Percentiles rank a stretch among this genome's conserved stretches.
Evolutionary conservation across 2,888 invertebrate species (phyloP).

Genomic region (Philereme transversata): DNA sequence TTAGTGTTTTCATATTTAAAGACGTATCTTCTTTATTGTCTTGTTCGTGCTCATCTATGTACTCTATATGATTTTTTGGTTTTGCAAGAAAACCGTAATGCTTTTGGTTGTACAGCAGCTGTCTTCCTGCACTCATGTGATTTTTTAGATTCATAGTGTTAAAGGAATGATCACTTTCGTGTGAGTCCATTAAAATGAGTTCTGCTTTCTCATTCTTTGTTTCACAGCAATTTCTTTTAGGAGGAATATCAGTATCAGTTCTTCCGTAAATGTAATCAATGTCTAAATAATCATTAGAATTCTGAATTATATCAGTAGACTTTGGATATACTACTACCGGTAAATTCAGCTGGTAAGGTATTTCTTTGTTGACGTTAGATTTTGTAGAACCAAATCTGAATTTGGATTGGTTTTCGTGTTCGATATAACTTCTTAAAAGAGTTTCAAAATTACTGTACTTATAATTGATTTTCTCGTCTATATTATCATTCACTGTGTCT

Average conservation of each 20-base stretch:
- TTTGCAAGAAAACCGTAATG: slow-evolving; percentile 30
- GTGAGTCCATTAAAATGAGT: background rate
- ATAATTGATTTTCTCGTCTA: background rate
- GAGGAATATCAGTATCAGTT: slow-evolving; percentile 4
- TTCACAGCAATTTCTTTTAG: slow-evolving; percentile 5
- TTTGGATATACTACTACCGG: slow-evolving; percentile 16
- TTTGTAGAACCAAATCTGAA: slow-evolving; percentile 23
- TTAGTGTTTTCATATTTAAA: background rate
- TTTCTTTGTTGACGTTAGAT: slow-evolving; percentile 15
- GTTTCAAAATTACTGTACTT: background rate
- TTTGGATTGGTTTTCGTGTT: slow-evolving; percentile 25
- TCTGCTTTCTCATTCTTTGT: background rate
- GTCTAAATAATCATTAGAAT: slow-evolving; percentile 52
- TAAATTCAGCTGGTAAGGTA: slow-evolving; percentile 14
- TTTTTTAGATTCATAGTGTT: slow-evolving; percentile 35
- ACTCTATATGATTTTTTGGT: background rate
- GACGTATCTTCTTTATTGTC: background rate
- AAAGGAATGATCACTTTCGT: slow-evolving; percentile 17
- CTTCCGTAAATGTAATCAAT: slow-evolving; percentile 50
- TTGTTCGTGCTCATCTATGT: background rate
- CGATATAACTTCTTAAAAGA: background rate
- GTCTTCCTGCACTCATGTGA: slow-evolving; percentile 46
- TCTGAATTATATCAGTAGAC: slow-evolving; percentile 36
- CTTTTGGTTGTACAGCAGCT: slow-evolving; percentile 43
- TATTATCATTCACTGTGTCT: background rate